A percentile compares a stretch with the other conserved stretches of the same genome.
Evolutionary conservation across 1,140 invertebrate genomes (phyloP).

Genomic region (Drosophila erecta): DNA sequence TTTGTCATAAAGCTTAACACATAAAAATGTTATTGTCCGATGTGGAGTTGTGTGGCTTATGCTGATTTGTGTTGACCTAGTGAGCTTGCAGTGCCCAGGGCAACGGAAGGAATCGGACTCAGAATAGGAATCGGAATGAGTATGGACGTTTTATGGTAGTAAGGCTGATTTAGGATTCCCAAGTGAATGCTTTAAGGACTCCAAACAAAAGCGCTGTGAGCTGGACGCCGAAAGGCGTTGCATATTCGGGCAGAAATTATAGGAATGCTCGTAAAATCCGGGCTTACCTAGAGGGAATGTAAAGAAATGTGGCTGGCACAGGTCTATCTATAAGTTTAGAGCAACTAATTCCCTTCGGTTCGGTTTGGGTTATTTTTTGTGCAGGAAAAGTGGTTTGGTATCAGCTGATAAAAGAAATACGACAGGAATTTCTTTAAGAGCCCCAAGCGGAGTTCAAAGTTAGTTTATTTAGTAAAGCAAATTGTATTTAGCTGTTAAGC

Average conservation of each 20-base stretch:
- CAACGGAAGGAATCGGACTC: constrained; percentile 1
- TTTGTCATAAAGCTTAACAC: constrained; percentile 82
- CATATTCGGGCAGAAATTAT: constrained; percentile 26
- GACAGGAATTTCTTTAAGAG: not conserved
- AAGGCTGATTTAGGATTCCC: constrained; percentile 64
- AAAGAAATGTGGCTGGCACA: not conserved
- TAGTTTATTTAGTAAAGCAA: not conserved
- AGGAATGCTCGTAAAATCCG: constrained; percentile 26
- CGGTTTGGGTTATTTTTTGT: too few species aligned
- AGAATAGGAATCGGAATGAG: not conserved
- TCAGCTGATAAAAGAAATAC: not conserved
- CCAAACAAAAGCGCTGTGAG: constrained; percentile 25
- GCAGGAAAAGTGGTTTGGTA: too few species aligned
- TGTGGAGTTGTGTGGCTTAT: constrained; percentile 77
- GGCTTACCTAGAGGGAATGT: constrained; percentile 1
- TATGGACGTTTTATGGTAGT: constrained; percentile 60
- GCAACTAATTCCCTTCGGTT: constrained; percentile 18
- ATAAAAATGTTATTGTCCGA: constrained; percentile 82
- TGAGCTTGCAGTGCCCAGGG: constrained; percentile 44
- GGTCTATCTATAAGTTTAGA: constrained; percentile 18
- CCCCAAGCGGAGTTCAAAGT: not conserved
- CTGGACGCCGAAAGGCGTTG: constrained; percentile 14
- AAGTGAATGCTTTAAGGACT: constrained; percentile 37
- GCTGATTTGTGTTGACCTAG: constrained; percentile 78
- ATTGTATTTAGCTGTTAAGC: not conserved